phyloP scores from a whole-genome alignment of 2,113 vertebrate species.

The human (Homo sapiens) region GRCh38 chr5:158287501-158288000 shows the following conservation, averaged over 20 bases:
- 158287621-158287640: constrained; percentile 33
- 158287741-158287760: constrained; percentile 9
- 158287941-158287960: background rate
- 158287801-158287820: background rate
- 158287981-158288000: background rate
- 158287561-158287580: constrained; percentile 51
- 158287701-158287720: constrained; percentile 74
- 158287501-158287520: constrained; percentile 42
- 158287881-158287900: background rate
- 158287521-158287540: constrained; percentile 39
- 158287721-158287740: constrained; percentile 69
- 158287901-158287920: background rate
- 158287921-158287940: background rate
- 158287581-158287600: constrained; percentile 58
- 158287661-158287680: constrained; percentile 65
- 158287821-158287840: background rate
- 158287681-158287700: constrained; percentile 57
- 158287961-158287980: background rate
- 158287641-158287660: constrained; percentile 71
- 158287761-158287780: background rate
- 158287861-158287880: background rate
- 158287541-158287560: constrained; percentile 34
- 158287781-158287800: background rate
- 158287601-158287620: constrained; percentile 53
- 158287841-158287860: fast-evolving